Evolutionary conservation across 2,888 invertebrate species (phyloP), one percentile per base, ranked within the genome.

Genomic region (Coleophora flavipennella): DNA sequence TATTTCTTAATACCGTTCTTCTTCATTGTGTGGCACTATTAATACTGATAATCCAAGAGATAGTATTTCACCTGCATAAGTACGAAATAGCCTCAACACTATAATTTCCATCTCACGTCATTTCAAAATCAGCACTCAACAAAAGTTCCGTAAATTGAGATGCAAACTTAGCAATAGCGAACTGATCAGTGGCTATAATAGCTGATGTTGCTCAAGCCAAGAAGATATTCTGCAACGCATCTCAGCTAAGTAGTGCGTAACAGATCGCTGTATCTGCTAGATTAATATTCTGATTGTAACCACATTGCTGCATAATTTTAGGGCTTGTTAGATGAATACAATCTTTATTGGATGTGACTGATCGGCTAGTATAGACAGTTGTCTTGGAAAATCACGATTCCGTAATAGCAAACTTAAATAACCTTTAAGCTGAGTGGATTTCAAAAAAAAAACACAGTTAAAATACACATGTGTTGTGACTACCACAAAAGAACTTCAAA

Each of bases 211-310:
- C 35, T 12, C 12, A n/a, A 26, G 2, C 7, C 20, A 6, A 20
- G 20, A 20, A n/a, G 14, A 36, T 13, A 36, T 35, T 27, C 29
- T 13, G 34, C 41, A 41, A 39, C 40, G 45, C 44, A 47, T 40
- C 40, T 41, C 20, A 13, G 38, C 6, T 41, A 46, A 46, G 42
- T 48, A 46, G 51, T 39, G 46, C 51, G 40, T 40, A 46, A 44
- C 48, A 35, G 35, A 41, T 43, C 29, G 35, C 40, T 41, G 34
- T 38, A 8, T 27, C 35, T 8, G 28, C 6, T 28, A 27, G 38
- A 32, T 33, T 33, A 13, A 33, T 31, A 41, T 35, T 31, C 31
- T 38, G 37, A 40, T 40, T 40, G 31, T 8, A 11, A 20, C 20
- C 20, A 20, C 25, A 25, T 11, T 35, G 31, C 35, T 31, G 13